phyloP scores from a whole-genome alignment of 2,113 vertebrate species.

The Misgurnus mizolepis region DNA sequence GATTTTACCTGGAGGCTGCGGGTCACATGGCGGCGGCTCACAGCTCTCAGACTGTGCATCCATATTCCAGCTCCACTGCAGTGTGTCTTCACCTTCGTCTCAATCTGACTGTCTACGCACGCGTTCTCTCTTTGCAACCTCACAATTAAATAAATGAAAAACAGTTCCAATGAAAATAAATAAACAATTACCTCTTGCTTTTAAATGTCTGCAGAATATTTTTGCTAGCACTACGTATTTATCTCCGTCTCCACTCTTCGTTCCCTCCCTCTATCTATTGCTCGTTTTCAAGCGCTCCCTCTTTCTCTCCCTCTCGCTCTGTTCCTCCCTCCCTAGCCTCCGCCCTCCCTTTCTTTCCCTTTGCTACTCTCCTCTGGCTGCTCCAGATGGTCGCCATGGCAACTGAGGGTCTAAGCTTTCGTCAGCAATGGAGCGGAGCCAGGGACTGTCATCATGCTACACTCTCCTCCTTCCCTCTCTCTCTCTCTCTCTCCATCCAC shows the following conservation, averaged over 20 bases:
- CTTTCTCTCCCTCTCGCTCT: conserved; percentile 74
- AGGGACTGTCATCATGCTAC: conserved; percentile 77
- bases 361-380: conserved; percentile 79
- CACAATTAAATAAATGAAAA: conserved; percentile 5
- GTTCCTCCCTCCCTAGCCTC: conserved; percentile 77
- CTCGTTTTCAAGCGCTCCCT: conserved; percentile 59
- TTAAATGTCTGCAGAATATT: conserved; percentile 39
- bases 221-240: conserved; percentile 38
- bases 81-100: conserved; percentile 64
- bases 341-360: conserved; percentile 80
- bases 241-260: conserved; percentile 57
- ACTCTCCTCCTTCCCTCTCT: conserved; percentile 36
- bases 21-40: conserved; percentile 78
- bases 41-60: conserved; percentile 86
- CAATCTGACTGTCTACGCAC: conserved; percentile 70
- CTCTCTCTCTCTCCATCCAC: conserved; percentile 50
- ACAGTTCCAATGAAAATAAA: conserved; percentile 7
- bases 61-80: conserved; percentile 78
- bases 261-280: conserved; percentile 61
- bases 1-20: conserved; percentile 88
- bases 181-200: conserved; percentile 40
- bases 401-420: conserved; percentile 87
- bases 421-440: conserved; percentile 85
- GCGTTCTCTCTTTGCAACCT: conserved; percentile 20
- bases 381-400: conserved; percentile 86